Evolutionary conservation across 2,113 vertebrate species (phyloP).

Genomic region (Eurypyga helias): DNA sequence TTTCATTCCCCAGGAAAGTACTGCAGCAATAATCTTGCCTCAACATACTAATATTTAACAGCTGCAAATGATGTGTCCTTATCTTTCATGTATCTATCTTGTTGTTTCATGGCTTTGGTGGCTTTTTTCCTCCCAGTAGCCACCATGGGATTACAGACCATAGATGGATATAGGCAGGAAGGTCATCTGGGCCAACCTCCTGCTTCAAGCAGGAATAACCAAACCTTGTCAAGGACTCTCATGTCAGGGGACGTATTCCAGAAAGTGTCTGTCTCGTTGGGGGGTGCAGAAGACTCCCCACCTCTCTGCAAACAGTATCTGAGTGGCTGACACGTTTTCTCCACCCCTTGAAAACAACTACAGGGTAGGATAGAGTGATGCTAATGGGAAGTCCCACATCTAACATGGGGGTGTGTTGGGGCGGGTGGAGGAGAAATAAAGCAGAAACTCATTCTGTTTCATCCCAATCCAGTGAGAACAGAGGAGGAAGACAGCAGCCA

Average conservation of each 20-base stretch:
- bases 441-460: slow-evolving; percentile 1
- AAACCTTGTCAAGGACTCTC: background rate
- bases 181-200: background rate
- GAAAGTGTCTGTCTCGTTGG: background rate
- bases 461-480: slow-evolving; percentile 26
- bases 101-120: background rate
- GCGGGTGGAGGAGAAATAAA: slow-evolving; percentile 7
- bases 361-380: background rate
- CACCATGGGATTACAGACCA: background rate
- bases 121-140: background rate
- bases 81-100: background rate
- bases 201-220: background rate
- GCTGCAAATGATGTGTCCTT: background rate
- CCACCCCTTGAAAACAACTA: background rate
- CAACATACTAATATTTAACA: background rate
- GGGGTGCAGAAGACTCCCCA: background rate
- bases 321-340: background rate
- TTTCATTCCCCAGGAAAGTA: background rate
- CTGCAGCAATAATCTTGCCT: background rate
- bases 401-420: background rate
- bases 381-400: slow-evolving; percentile 6
- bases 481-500: slow-evolving; percentile 8
- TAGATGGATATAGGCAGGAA: background rate
- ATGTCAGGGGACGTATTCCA: background rate
- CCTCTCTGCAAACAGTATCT: background rate